Base-by-base conservation (phyloP, 2,888 invertebrate species). In the Prosopocoilus inquinatus region DNA sequence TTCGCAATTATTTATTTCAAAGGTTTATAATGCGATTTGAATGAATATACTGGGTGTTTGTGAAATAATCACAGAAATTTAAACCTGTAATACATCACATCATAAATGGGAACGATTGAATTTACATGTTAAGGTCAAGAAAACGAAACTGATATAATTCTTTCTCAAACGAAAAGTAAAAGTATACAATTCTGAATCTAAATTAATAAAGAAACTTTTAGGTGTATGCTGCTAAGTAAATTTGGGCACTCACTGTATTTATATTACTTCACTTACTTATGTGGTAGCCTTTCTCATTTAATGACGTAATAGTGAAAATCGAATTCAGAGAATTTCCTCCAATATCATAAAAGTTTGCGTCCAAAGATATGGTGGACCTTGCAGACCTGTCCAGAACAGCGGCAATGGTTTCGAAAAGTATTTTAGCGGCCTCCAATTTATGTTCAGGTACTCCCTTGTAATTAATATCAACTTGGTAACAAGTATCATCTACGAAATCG, bases 241-340 rank as follows among this genome's bases (percentile, higher is more conserved):
- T n/a, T n/a, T n/a, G n/a, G n/a, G n/a, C n/a, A n/a, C n/a, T n/a
- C n/a, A n/a, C n/a, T n/a, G n/a, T n/a, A n/a, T n/a, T n/a, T n/a
- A n/a, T n/a, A n/a, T 28, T 28, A 28, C 1, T 38, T 41, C 57
- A 70, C 80, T 79, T 73, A 83, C 91, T 85, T 63, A 94, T 89
- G 64, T 82, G 82, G 70, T 88, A 92, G 9, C 91, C 91, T 68
- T 85, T 84, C 52, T 92, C 90, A 44, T 86, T 80, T 47, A 94
- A 73, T 68, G 84, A 82, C 0, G 90, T 89, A 4, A 94, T 90
- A 0, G 91, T 91, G 63, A 84, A 88, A 55, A 94, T 88, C 0
- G 93, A 91, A 72, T 94, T 94, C 13, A 94, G 79, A 0, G 93
- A 93, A 70, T 93, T 92, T 9, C 94, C 94, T 1, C 94, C 94